These are phyloP conservation scores for cattle (Bos taurus) DNA, from an alignment of 2,113 vertebrate species.

Conservation along the genomic window ARS-UCD2.0 NC_037352.1:24885501-24886000, in stretches of 20 bases:
- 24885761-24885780: not conserved
- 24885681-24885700: not conserved
- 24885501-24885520: not conserved
- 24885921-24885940: not conserved
- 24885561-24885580: accelerated
- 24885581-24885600: not conserved
- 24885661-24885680: accelerated
- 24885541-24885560: no score
- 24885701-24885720: not conserved
- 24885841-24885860: not conserved
- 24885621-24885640: accelerated
- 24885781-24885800: not conserved
- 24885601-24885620: not conserved
- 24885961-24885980: not conserved
- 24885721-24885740: not conserved
- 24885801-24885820: not conserved
- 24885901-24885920: not conserved
- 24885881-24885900: not conserved
- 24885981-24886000: not conserved
- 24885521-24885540: accelerated
- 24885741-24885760: not conserved
- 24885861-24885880: not conserved
- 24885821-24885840: not conserved
- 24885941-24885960: not conserved
- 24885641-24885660: not conserved